These are phyloP conservation scores for Slavum lentiscoides DNA, from an alignment of 2,888 invertebrate species.

Conservation along the genomic window DNA sequence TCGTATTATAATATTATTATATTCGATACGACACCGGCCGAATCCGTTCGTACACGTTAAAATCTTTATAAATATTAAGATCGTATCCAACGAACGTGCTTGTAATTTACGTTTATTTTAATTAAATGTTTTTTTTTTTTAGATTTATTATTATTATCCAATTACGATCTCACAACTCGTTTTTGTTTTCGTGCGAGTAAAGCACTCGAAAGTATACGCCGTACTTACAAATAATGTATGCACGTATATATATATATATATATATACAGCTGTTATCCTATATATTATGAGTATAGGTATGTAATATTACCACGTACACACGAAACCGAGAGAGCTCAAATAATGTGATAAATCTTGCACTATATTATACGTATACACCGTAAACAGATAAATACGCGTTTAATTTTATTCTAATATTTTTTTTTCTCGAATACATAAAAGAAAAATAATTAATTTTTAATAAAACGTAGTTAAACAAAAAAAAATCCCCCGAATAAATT, in stretches of 20 bases:
- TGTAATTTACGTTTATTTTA: slow-evolving; percentile 38
- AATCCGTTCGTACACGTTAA: neutral
- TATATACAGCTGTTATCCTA: too few species aligned
- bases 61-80: slow-evolving; percentile 33
- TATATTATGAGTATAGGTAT: neutral
- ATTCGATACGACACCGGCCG: slow-evolving; percentile 40
- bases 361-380: neutral
- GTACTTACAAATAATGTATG: too few species aligned
- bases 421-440: neutral
- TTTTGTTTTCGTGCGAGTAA: neutral
- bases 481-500: neutral
- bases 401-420: neutral
- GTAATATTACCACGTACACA: neutral
- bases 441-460: neutral
- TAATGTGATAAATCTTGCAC: slow-evolving; percentile 15
- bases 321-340: neutral
- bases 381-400: neutral
- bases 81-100: slow-evolving; percentile 31
- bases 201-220: neutral
- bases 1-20: slow-evolving; percentile 7
- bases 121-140: slow-evolving; percentile 43
- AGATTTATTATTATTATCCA: slow-evolving; percentile 42
- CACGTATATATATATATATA: neutral
- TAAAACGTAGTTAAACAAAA: neutral
- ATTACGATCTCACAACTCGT: slow-evolving; percentile 46